Conservation (phyloP, 2,888 invertebrate species). For the Myathropa florea region DNA sequence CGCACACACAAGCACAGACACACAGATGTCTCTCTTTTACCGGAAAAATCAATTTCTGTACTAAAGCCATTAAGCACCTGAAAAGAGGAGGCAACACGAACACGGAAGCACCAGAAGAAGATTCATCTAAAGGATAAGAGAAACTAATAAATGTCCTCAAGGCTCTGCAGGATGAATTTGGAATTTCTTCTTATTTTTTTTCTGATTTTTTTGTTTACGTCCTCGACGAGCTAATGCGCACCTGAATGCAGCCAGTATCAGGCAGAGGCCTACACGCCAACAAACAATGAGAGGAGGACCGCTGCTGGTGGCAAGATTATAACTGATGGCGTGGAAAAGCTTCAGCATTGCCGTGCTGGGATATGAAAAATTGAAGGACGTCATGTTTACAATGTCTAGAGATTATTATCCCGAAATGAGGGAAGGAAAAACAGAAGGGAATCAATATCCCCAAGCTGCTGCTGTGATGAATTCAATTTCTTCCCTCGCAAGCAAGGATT, state of each 20-base stretch:
- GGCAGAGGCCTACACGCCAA: not conserved
- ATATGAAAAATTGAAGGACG: slow-evolving; percentile 34
- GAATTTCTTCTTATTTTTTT: not conserved
- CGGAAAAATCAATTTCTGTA: slow-evolving; percentile 17
- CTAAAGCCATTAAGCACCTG: not conserved
- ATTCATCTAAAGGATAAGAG: slow-evolving; percentile 22
- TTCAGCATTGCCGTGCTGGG: not conserved
- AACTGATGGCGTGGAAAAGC: slow-evolving; percentile 38
- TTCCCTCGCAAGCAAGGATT: not conserved
- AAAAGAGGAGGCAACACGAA: not conserved
- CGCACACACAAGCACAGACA: not conserved
- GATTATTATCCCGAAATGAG: slow-evolving; percentile 50
- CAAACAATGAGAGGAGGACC: too few relatives aligned
- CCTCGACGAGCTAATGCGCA: slow-evolving; percentile 1
- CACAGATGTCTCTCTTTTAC: not conserved
- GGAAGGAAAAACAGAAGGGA: not conserved
- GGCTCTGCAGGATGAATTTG: slow-evolving; percentile 8
- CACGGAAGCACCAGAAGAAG: not conserved
- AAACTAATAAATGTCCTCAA: slow-evolving; percentile 57
- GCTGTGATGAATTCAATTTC: slow-evolving; percentile 21
- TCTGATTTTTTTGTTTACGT: slow-evolving; percentile 17
- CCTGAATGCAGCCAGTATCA: not conserved
- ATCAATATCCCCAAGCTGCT: slow-evolving; percentile 13
- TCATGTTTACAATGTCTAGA: slow-evolving; percentile 54
- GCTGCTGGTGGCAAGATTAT: slow-evolving; percentile 41